A percentile compares a stretch with the other conserved stretches of the same genome.
Conservation (phyloP, 2,797 vertebrate genomes). For the Tolypeutes matacus region DNA sequence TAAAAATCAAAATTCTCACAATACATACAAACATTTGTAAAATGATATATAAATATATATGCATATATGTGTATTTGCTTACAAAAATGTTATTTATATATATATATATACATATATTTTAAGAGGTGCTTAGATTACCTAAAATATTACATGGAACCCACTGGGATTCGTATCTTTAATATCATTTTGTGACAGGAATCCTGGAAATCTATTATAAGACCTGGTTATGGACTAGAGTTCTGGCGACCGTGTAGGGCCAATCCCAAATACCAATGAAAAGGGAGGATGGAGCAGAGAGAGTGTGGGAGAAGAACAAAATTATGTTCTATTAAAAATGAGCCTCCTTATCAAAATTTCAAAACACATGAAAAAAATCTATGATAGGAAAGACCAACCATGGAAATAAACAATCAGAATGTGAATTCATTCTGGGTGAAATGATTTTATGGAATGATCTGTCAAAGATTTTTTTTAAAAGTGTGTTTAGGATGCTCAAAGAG, state of each 20-base stretch:
- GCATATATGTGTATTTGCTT: too few species aligned
- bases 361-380: not conserved
- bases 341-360: conserved; percentile 36
- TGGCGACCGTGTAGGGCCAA: not conserved
- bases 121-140: too few species aligned
- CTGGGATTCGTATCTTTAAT: conserved; percentile 15
- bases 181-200: not conserved
- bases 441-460: not conserved
- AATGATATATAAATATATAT: too few species aligned
- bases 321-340: conserved; percentile 25
- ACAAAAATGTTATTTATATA: too few species aligned
- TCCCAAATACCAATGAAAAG: conserved; percentile 37
- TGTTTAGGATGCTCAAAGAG: not conserved
- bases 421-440: conserved; percentile 34
- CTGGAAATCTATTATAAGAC: not conserved
- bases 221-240: not conserved
- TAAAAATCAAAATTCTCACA: too few species aligned
- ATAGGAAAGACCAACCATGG: not conserved
- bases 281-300: not conserved
- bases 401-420: conserved; percentile 56
- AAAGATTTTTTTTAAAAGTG: not conserved
- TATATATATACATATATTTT: too few species aligned
- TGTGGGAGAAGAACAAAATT: not conserved
- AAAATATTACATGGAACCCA: too few species aligned
- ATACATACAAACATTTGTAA: too few species aligned